These are phyloP conservation scores for Eledona agricola DNA, from an alignment of 2,888 invertebrate genomes.

Conservation along the genomic window DNA sequence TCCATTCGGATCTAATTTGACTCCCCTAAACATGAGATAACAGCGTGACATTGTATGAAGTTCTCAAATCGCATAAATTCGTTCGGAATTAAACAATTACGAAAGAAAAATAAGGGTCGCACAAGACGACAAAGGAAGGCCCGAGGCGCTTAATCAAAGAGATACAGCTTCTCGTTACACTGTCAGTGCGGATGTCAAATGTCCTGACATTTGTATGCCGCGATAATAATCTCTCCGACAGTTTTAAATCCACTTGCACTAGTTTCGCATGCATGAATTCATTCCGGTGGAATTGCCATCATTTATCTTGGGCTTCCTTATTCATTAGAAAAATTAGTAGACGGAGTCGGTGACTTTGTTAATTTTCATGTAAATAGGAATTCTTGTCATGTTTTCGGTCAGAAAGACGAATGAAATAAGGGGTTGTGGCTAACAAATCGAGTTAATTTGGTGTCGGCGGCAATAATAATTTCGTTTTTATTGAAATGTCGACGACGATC, in stretches of 20 bases:
- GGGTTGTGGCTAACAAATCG: constrained; percentile 39
- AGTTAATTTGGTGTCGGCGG: too few relatives aligned
- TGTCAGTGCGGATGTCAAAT: constrained; percentile 53
- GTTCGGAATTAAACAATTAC: constrained; percentile 39
- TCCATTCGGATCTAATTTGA: constrained; percentile 19
- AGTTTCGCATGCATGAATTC: constrained; percentile 49
- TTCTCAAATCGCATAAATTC: constrained; percentile 29
- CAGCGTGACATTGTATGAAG: constrained; percentile 14
- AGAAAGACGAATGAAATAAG: constrained; percentile 22
- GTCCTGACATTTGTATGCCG: constrained; percentile 51
- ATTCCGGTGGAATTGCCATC: constrained; percentile 45
- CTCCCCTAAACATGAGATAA: constrained; percentile 26
- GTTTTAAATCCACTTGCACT: constrained; percentile 48
- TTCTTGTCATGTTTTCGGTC: constrained; percentile 18
- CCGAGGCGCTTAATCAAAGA: constrained; percentile 52
- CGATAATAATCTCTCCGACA: constrained; percentile 53
- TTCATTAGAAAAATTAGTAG: constrained; percentile 43
- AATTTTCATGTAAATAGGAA: neutral
- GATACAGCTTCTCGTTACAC: constrained; percentile 45
- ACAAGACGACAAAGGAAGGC: constrained; percentile 42
- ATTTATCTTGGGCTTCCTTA: constrained; percentile 43
- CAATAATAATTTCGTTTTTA: constrained; percentile 10
- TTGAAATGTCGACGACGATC: constrained; percentile 12
- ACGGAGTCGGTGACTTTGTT: too few relatives aligned
- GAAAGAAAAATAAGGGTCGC: constrained; percentile 26